Percentiles rank a stretch among this genome's conserved stretches.
Evolutionary conservation across 1,140 invertebrate species (phyloP).

Genomic region (Ceratina japonica): DNA sequence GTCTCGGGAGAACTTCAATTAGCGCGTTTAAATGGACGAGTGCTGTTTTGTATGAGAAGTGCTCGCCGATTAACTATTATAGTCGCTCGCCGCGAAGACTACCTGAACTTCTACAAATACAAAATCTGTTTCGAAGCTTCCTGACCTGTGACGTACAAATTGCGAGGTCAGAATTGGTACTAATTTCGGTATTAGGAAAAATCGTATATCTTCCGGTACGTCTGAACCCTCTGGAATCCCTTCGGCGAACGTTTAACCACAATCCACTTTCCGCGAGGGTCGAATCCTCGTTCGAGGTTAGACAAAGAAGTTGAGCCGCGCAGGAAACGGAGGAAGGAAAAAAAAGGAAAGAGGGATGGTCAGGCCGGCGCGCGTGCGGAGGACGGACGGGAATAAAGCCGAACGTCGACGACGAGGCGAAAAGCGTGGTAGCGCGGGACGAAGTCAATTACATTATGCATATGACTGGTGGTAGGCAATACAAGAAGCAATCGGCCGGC

Average conservation of each 20-base stretch:
- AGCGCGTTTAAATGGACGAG: background rate
- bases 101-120: too few relatives aligned
- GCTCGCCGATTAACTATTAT: too few relatives aligned
- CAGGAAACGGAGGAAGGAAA: background rate
- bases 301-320: background rate
- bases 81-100: too few relatives aligned
- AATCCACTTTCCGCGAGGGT: constrained; percentile 10
- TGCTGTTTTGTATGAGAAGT: background rate
- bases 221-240: background rate
- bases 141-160: too few relatives aligned
- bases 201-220: background rate
- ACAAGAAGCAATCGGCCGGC: constrained; percentile 68
- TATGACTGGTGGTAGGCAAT: constrained; percentile 70
- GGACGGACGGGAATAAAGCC: constrained; percentile 35
- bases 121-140: too few relatives aligned
- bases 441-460: constrained; percentile 75
- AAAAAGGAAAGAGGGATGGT: constrained; percentile 11
- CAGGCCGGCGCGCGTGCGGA: constrained; percentile 10
- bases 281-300: constrained; percentile 1
- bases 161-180: too few relatives aligned
- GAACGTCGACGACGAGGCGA: constrained; percentile 42
- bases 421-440: constrained; percentile 62
- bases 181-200: too few relatives aligned
- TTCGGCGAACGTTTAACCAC: background rate
- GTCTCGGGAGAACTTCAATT: background rate